phyloP scores from a whole-genome alignment of 1,140 invertebrate species.

The Diorhabda carinulata region DNA sequence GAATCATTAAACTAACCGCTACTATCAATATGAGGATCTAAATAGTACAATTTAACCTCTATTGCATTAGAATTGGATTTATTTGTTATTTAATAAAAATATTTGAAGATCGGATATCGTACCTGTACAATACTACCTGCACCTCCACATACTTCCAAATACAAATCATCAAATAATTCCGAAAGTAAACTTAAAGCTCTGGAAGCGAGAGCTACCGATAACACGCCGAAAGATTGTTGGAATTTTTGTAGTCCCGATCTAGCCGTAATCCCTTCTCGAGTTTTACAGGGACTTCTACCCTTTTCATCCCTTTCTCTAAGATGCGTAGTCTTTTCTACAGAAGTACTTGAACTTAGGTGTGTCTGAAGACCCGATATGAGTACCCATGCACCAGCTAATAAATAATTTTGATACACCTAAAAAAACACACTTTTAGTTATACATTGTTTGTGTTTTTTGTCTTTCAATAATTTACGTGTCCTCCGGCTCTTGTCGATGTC shows the following conservation, averaged over 20 bases:
- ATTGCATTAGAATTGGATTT: too few species aligned
- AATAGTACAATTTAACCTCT: too few species aligned
- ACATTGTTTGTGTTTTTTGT: not conserved
- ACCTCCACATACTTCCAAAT: slow-evolving; percentile 52
- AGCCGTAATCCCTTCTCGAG: slow-evolving; percentile 53
- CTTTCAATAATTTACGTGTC: slow-evolving; percentile 63
- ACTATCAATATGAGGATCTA: too few species aligned
- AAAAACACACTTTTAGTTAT: not conserved
- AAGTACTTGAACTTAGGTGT: slow-evolving; percentile 57
- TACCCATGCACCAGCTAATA: slow-evolving; percentile 83
- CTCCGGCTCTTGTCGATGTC: slow-evolving; percentile 79
- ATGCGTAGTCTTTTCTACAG: slow-evolving; percentile 21
- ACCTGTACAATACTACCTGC: slow-evolving; percentile 34
- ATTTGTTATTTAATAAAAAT: too few species aligned
- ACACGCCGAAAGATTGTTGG: slow-evolving; percentile 76
- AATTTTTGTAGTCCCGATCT: slow-evolving; percentile 44
- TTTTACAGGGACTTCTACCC: slow-evolving; percentile 63
- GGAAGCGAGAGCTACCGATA: slow-evolving; percentile 74
- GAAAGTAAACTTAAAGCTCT: slow-evolving; percentile 67
- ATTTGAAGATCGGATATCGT: not conserved
- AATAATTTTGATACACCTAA: slow-evolving; percentile 81
- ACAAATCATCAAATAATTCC: slow-evolving; percentile 64
- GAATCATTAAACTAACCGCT: too few species aligned
- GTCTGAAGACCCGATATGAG: slow-evolving; percentile 80
- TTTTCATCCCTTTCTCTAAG: slow-evolving; percentile 53